Percentiles rank a stretch among this genome's conserved stretches.
Conservation (phyloP, 2,113 vertebrate genomes). For the Halcyon malimbica region DNA sequence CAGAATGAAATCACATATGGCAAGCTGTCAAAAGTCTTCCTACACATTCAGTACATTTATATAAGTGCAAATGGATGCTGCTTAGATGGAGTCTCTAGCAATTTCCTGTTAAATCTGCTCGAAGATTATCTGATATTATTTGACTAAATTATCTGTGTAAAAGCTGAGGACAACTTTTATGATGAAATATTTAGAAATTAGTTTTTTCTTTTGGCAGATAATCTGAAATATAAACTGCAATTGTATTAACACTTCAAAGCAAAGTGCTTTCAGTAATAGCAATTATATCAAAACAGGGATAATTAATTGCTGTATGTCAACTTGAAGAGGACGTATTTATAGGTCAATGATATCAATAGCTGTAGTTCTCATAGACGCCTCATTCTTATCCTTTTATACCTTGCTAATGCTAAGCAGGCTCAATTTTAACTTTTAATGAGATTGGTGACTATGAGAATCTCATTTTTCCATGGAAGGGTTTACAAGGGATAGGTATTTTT, state of each 20-base stretch:
- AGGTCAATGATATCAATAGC: conserved; percentile 80
- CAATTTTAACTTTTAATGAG: conserved; percentile 63
- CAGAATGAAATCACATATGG: conserved; percentile 93
- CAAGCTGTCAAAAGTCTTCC: conserved; percentile 87
- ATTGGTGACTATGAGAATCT: conserved; percentile 17
- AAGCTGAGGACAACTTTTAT: conserved; percentile 79
- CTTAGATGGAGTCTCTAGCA: conserved; percentile 75
- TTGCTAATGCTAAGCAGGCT: conserved; percentile 50
- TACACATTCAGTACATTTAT: conserved; percentile 92
- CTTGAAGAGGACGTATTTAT: conserved; percentile 74
- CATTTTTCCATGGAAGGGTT: not conserved
- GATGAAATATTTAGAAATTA: conserved; percentile 84
- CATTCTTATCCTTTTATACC: conserved; percentile 57
- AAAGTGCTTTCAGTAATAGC: conserved; percentile 74
- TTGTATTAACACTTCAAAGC: conserved; percentile 77
- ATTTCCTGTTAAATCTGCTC: conserved; percentile 78
- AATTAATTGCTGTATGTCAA: conserved; percentile 72
- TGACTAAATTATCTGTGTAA: conserved; percentile 81
- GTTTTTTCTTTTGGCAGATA: conserved; percentile 76
- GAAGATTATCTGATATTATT: conserved; percentile 84
- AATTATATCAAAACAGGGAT: conserved; percentile 79
- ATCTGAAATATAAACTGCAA: conserved; percentile 78
- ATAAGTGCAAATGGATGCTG: conserved; percentile 94
- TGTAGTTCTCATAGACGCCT: conserved; percentile 64
- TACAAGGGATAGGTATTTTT: conserved; percentile 13